Evolutionary conservation across 2,113 vertebrate species (phyloP), one percentile per base, ranked within the genome.

Genomic region (Symphodus melops): DNA sequence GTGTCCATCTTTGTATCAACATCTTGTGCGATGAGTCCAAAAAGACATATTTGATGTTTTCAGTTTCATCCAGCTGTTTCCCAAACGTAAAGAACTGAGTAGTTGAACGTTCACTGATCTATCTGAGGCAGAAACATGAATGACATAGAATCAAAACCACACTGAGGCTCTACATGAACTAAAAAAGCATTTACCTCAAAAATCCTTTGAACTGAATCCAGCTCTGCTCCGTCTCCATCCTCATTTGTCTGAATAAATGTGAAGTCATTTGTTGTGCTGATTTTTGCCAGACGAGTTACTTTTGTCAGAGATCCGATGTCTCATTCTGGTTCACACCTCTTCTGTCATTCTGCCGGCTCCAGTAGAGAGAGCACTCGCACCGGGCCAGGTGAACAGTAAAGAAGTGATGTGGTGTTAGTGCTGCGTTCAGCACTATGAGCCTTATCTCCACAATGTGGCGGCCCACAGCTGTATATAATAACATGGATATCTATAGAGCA

Each of bases 371-470:
- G 21, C 3, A 7, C 16, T 66, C 46, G n/a, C 1, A 41, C 44
- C 13, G 60, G 64, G 67, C 81, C 78, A 80, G 69, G 72, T 76
- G 70, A 72, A 88, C 72, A 70, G 19, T 36, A 67, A 74, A 60
- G 59, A 78, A 76, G 64, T 65, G 64, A 75, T 85, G 70, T 75
- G 56, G 33, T 81, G 53, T 74, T 65, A 55, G 44, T 67, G 75
- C 55, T 80, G 70, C 57, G 54, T 77, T 85, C 77, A 79, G 82
- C 71, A 76, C 64, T 62, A 10, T 68, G 70, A 75, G 80, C 55
- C 63, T 16, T 78, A 77, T 86, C 78, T 78, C 55, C 48, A 75
- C 44, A 21, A 60, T 68, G 68, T 73, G 49, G 63, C 77, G 66
- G 64, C 49, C 10, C 60, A 54, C 81, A 83, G 46, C 74, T 71